Base-by-base conservation (phyloP, 2,888 invertebrate species). In the Frankliniella fusca region DNA sequence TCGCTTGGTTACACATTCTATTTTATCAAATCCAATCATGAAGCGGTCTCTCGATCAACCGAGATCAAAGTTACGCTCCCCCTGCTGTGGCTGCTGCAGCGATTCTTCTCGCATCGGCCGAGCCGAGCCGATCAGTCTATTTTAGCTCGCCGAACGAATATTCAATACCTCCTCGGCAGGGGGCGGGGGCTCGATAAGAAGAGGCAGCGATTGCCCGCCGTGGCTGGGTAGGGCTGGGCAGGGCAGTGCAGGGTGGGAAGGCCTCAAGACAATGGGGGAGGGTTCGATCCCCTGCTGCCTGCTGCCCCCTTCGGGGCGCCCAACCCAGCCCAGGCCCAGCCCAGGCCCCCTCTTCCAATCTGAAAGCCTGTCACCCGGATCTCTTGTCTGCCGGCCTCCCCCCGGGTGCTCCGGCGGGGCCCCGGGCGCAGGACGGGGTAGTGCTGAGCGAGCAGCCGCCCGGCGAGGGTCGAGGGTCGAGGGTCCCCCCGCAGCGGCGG, bases 341-440 rank as follows among this genome's bases (percentile, higher is more conserved):
- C 54, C 61, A 18, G 20, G 61, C 23, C 27, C 70, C 70, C 70
- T 76, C 70, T 76, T 76, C 70, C 70, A 76, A 76, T 76, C 70
- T 76, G 70, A 76, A 76, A 27, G 70, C 70, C 70, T 76, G 70
- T 76, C 70, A 76, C 70, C 70, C 70, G 70, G 70, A 27, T 27
- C 80, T n/a, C 54, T 80, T n/a, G n/a, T 48, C 48, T 3, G 50
- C 65, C n/a, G 81, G 81, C 65, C 50, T 20, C 20, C 23, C 65
- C 61, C 61, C 61, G 54, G 12, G 54, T 3, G 54, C 15, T 18
- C 10, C 61, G 50, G 48, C n/a, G 81, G 80, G 20, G 50, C 28
- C 48, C 61, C 38, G 38, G 38, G 38, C 38, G 3, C 38, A 2
- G 38, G 38, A 5, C 38, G 38, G 61, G 61, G n/a, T 61, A 61